Base-by-base conservation (phyloP, 2,113 vertebrate genomes). In the Capreolus pygargus region DNA sequence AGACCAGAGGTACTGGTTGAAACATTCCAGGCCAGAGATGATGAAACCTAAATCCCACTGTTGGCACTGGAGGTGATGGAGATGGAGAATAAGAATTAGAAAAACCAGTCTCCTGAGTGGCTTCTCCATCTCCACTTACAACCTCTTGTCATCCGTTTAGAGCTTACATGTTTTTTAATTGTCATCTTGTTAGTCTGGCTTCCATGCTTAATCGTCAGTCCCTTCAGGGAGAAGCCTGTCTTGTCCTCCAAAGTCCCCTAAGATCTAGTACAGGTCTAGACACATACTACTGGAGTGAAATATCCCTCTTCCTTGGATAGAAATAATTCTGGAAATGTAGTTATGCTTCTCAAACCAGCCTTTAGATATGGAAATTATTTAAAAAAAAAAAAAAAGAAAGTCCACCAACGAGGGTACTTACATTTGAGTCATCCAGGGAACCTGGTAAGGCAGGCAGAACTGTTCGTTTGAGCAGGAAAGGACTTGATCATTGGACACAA, bases 1-100 rank as follows among this genome's bases (percentile, higher is more conserved):
- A 92, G n/a, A 67, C 36, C 28, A 16, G 6, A 30, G 36, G 67
- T 78, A 8, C 70, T 6, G 12, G 25, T 1, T 2, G 19, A 33
- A 47, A 11, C 1, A 9, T 43, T 94, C 39, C 43, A 50, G 43
- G 81, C 58, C 60, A 58, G 21, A 7, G 28, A 58, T 2, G 23
- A 6, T 17, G 10, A 58, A 45, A 16, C 10, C 47, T 36, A 16
- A 81, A 17, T 36, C 50, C 17, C 4, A 30, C 10, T 19, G 43
- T 5, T 4, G 36, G 23, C 1, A 1, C 8, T 39, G 17, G 6
- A 10, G 6, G 19, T n/a, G 33, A 45, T 45, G 21, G 3, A 1
- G 30, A 33, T 16, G 8, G 27, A 43, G 12, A 70, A 15, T 1
- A 3, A 10, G 61, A 43, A n/a, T 7, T 15, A 47, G 23, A 58